These are phyloP conservation scores for Rotaria macrura DNA, from an alignment of 2,888 invertebrate genomes.

Conservation along the genomic window DNA sequence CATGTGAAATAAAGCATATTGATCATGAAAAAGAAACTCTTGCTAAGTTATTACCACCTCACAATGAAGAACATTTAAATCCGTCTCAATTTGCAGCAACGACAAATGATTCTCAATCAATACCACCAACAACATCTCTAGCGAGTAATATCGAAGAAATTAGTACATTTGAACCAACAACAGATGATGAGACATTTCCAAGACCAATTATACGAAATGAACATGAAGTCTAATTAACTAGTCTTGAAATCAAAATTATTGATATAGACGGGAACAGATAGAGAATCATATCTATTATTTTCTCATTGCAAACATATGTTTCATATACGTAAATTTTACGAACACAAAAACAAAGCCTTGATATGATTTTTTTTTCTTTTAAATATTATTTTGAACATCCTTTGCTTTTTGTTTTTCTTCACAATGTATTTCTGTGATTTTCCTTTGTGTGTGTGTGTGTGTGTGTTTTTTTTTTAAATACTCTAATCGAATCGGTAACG, in stretches of 20 bases:
- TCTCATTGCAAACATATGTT: background rate
- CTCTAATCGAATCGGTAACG: conserved; percentile 27
- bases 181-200: background rate
- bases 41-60: background rate
- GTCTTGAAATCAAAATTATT: background rate
- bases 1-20: background rate
- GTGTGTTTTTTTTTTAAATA: background rate
- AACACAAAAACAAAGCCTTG: background rate
- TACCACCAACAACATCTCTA: background rate
- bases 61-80: background rate
- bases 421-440: background rate
- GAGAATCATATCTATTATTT: background rate
- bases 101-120: background rate
- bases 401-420: no score
- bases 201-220: background rate
- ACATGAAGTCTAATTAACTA: background rate
- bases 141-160: background rate
- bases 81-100: background rate
- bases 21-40: background rate
- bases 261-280: background rate
- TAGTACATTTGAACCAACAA: background rate
- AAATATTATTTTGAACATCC: background rate
- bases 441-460: no score
- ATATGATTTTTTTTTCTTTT: background rate
- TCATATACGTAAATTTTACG: background rate